These are phyloP conservation scores for Rhagologus leucostigma DNA, from an alignment of 2,113 vertebrate genomes.

Conservation along the genomic window DNA sequence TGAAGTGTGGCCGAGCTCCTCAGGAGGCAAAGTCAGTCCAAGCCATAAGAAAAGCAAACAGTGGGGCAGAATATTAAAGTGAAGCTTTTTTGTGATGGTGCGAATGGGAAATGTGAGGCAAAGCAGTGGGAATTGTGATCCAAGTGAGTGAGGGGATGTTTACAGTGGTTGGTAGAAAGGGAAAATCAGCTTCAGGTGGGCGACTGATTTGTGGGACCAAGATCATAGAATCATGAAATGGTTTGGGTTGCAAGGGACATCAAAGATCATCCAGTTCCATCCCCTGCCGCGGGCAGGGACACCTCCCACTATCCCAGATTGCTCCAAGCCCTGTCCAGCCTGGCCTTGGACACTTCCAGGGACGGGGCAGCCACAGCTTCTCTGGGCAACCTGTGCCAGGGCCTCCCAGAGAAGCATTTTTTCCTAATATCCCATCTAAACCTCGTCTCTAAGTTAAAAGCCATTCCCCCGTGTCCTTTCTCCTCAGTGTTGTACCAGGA, in stretches of 20 bases:
- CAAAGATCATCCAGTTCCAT: not conserved
- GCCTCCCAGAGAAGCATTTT: not conserved
- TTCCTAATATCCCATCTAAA: not conserved
- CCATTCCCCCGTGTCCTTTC: not conserved
- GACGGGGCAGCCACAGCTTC: not conserved
- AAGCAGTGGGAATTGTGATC: not conserved
- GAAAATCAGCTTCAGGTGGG: fast-evolving
- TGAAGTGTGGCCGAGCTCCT: not conserved
- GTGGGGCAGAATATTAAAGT: not conserved
- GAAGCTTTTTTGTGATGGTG: not conserved
- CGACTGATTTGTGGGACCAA: not conserved
- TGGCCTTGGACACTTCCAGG: not conserved
- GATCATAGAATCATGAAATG: no score
- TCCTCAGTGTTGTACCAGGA: not conserved
- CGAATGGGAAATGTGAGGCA: not conserved
- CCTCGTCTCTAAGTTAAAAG: not conserved
- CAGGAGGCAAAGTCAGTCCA: not conserved
- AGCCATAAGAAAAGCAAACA: not conserved
- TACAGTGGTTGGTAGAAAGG: not conserved
- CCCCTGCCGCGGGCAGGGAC: not conserved
- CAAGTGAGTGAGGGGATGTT: not conserved
- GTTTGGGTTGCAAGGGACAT: not conserved
- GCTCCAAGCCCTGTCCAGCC: not conserved
- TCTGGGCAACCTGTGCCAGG: fast-evolving
- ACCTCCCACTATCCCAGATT: not conserved